Conservation (phyloP, 2,113 vertebrate genomes). For the Stercorarius parasiticus region DNA sequence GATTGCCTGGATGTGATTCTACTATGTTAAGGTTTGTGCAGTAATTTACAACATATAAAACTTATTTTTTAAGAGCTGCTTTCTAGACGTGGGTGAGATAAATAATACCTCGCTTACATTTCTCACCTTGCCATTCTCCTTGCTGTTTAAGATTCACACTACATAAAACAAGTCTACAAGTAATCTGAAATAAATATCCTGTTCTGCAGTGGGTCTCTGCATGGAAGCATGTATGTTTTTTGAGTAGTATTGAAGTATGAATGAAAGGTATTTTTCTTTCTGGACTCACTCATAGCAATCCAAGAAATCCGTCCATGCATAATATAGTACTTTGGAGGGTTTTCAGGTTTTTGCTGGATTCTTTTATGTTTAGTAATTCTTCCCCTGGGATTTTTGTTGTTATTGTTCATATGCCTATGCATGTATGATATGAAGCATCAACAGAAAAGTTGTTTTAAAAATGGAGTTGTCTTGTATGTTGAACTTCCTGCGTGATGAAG, state of each 20-base stretch:
- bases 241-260: background rate
- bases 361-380: background rate
- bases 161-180: background rate
- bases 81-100: slow-evolving; percentile 16
- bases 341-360: background rate
- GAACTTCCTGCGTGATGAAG: background rate
- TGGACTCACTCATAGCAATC: background rate
- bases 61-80: slow-evolving; percentile 33
- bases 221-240: background rate
- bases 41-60: slow-evolving; percentile 49
- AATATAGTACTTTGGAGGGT: background rate
- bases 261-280: background rate
- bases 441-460: background rate
- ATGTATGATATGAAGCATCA: fast-evolving
- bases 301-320: background rate
- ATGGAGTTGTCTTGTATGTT: background rate
- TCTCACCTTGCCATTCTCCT: background rate
- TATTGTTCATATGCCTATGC: background rate
- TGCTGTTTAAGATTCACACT: slow-evolving; percentile 9
- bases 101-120: background rate
- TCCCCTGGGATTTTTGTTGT: background rate
- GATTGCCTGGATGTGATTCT: slow-evolving; percentile 57
- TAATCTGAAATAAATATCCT: background rate
- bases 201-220: background rate
- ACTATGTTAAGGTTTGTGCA: slow-evolving; percentile 64